Base-by-base conservation (phyloP, 2,888 invertebrate genomes). In the Macrophya annulata region DNA sequence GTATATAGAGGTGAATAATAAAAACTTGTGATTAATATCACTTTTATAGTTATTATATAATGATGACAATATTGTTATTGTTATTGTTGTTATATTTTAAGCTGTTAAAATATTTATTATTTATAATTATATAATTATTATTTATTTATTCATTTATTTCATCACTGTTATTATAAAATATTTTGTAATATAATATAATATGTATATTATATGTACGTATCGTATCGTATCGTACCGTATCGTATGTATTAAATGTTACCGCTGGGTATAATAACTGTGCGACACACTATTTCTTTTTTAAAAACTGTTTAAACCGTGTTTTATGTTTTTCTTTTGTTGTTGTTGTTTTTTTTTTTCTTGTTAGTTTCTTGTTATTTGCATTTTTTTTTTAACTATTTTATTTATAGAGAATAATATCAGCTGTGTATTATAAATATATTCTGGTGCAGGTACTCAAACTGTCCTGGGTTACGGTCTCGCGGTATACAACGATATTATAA, bases 361-460 rank as follows among this genome's bases (percentile, higher is more conserved):
- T 72, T 45, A 9, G n/a, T n/a, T n/a, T n/a, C n/a, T n/a, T 72
- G 10, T 12, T 72, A 1, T 74, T 31, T 55, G 15, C 55, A 5
- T 31, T 55, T 55, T 25, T 55, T 5, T 77, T 31, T 48, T 76
- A 43, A 17, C n/a, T n/a, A n/a, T n/a, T n/a, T n/a, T n/a, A n/a
- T n/a, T n/a, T 55, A 74, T 74, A 43, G 74, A 74, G 21, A 74
- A 74, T 74, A 74, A 68, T 68, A 68, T 68, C 68, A 68, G 43
- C 45, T n/a, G n/a, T 43, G 74, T 76, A 77, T 77, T 85, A 89
- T 90, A 92, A 91, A 92, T 92, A 91, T 91, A 92, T 91, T 88
- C 91, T 90, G 92, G 89, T 91, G 91, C 91, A 92, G 92, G 92
- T 92, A 92, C 92, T 91, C 90, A 85, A 55, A 88, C 90, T 91